Conservation (phyloP, 2,888 invertebrate species). For the Dasysyrphus albostriatus region DNA sequence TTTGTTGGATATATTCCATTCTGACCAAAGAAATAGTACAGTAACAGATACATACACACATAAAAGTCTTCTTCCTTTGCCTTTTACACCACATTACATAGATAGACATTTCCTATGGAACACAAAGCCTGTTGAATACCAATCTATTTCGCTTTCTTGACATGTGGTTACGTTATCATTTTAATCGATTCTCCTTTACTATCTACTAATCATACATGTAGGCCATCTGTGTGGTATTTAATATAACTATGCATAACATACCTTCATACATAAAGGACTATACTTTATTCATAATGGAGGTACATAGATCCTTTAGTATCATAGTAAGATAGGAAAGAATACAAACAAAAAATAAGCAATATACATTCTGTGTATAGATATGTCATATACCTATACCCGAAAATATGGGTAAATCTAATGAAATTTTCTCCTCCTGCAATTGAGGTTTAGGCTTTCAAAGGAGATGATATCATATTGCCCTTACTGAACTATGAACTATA, state of each 20-base stretch:
- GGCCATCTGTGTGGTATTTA: constrained; percentile 35
- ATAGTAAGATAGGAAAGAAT: neutral
- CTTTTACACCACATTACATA: neutral
- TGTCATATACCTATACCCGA: neutral
- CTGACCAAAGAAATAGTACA: neutral
- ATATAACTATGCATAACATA: neutral
- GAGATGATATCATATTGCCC: constrained; percentile 49
- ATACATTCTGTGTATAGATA: too few relatives aligned
- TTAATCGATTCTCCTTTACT: constrained; percentile 61
- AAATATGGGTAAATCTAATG: constrained; percentile 53
- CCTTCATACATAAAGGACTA: neutral
- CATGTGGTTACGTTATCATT: constrained; percentile 58
- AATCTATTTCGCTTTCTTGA: constrained; percentile 33
- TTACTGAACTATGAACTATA: constrained; percentile 6
- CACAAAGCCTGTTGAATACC: constrained; percentile 53
- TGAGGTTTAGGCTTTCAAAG: neutral
- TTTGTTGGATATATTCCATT: neutral
- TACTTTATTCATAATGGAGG: too few relatives aligned
- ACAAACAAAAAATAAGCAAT: neutral
- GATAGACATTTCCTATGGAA: neutral
- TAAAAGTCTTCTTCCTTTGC: neutral
- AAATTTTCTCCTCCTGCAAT: constrained; percentile 53
- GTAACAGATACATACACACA: neutral
- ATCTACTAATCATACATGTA: constrained; percentile 34
- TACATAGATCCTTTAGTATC: neutral